Base-by-base conservation (phyloP, 2,888 invertebrate species). In the Stenichneumon culpator region DNA sequence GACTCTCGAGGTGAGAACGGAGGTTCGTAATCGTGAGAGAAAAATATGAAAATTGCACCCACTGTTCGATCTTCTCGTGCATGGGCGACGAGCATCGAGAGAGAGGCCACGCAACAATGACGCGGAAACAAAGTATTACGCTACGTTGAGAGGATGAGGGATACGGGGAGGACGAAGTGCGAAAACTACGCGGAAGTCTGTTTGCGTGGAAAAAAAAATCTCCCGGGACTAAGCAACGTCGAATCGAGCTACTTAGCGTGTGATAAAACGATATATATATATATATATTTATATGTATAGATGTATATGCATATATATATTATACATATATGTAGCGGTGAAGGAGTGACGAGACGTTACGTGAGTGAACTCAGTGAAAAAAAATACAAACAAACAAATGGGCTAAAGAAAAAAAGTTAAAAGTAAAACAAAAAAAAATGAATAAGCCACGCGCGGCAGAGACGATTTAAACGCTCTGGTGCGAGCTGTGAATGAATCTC, bases 401-500 rank as follows among this genome's bases (percentile, higher is more conserved):
- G 54, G 73, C 52, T 79, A 86, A 86, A 79, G 79, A 79, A 86
- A 70, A 72, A 22, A 75, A 73, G 54, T 67, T 60, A n/a, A 77
- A 74, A 28, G 39, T 82, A 72, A 87, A 72, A 87, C 77, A 81
- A 86, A 88, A 50, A 75, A 88, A 88, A 83, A 88, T 87, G 88
- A 82, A 86, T 89, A 91, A 88, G 90, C 90, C 89, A 91, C 90
- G 87, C 91, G 91, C 90, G 90, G 87, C 90, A 92, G 90, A 89
- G 92, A 93, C 91, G 91, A 91, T 92, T 87, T 79, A 80, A 87
- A 89, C 90, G 92, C 92, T 92, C 91, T 92, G 92, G 85, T 89
- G 91, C 92, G 92, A 92, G 92, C 93, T 93, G 93, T 93, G 93
- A 93, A 93, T 93, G 93, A 94, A 94, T 94, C 94, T 94, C 93